Evolutionary conservation across 2,113 vertebrate genomes (phyloP).

Genomic region (Fulica atra): DNA sequence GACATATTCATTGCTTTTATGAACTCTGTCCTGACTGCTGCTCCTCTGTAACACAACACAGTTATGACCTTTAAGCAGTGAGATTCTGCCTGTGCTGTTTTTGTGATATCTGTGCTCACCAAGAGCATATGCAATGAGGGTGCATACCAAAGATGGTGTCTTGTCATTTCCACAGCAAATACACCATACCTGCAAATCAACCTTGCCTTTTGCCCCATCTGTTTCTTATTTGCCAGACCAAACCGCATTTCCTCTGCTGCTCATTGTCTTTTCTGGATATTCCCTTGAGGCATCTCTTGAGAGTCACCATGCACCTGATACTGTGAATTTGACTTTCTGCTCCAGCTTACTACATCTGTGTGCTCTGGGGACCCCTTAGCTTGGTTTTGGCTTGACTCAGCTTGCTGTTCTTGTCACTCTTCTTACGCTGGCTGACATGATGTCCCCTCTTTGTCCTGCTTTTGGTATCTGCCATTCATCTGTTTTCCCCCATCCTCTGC

Average conservation of each 20-base stretch:
- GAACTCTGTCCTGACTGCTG: background rate
- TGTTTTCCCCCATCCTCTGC: background rate
- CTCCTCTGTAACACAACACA: background rate
- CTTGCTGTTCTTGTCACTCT: background rate
- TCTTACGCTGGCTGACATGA: background rate
- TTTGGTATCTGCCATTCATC: background rate
- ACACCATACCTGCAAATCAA: background rate
- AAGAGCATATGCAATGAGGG: rapidly evolving
- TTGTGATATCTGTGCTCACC: background rate
- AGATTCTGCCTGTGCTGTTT: background rate
- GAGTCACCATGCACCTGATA: background rate
- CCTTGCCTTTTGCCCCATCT: background rate
- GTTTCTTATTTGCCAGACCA: background rate
- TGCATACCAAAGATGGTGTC: background rate
- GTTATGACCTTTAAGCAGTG: background rate
- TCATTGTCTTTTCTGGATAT: background rate
- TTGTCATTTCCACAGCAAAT: background rate
- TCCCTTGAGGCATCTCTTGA: background rate
- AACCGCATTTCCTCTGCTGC: background rate
- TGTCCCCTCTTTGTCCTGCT: background rate
- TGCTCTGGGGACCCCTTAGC: background rate
- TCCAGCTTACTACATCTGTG: background rate
- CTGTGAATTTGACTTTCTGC: background rate
- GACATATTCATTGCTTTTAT: background rate
- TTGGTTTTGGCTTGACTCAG: background rate